A percentile compares a stretch with the other conserved stretches of the same genome.
Conservation (phyloP, 2,113 vertebrate species). For the Dipodomys ordii region DNA sequence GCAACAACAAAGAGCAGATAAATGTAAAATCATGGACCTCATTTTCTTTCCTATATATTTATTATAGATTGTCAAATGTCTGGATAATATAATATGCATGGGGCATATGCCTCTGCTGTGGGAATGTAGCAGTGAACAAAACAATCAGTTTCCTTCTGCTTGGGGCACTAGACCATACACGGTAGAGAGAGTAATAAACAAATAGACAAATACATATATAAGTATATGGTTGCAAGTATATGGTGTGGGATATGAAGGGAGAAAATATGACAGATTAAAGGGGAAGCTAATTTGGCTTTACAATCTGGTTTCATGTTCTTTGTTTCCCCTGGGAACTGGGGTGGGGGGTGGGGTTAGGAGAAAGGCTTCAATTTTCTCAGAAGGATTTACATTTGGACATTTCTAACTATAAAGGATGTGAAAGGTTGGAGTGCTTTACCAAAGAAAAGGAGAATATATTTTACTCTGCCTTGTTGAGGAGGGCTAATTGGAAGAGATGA, state of each 20-base stretch:
- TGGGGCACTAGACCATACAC: neutral
- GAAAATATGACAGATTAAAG: conserved; percentile 23
- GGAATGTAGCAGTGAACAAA: neutral
- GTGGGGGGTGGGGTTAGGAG: no score
- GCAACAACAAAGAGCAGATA: neutral
- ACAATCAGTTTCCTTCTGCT: neutral
- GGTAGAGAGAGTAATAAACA: neutral
- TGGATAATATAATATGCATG: neutral
- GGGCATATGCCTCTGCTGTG: neutral
- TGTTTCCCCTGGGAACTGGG: neutral
- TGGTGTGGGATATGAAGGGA: neutral
- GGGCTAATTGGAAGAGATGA: conserved; percentile 13
- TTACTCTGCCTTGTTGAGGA: conserved; percentile 29
- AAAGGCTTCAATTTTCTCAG: conserved; percentile 39
- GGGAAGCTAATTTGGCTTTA: neutral
- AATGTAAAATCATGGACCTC: neutral
- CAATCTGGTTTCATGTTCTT: conserved; percentile 33
- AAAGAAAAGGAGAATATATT: neutral
- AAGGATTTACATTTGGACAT: conserved; percentile 34
- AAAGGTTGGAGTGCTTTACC: conserved; percentile 8
- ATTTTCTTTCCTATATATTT: neutral
- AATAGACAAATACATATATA: neutral
- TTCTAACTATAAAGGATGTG: conserved; percentile 42
- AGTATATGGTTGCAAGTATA: neutral
- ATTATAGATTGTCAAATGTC: neutral